These are phyloP conservation scores for Pomatorhinus ruficollis DNA, from an alignment of 2,113 vertebrate genomes.

Conservation along the genomic window DNA sequence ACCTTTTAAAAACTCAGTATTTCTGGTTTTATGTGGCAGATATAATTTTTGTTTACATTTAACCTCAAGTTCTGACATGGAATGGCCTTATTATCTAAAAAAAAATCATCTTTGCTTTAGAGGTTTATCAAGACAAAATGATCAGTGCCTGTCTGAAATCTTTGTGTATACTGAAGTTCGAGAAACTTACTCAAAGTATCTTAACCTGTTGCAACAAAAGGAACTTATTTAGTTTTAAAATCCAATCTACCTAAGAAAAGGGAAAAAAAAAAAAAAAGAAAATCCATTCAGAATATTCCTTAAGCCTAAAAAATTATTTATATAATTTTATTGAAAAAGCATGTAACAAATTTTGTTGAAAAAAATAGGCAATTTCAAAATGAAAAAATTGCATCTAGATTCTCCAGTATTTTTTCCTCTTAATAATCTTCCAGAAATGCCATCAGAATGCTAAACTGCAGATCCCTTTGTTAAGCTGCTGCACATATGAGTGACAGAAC, in stretches of 20 bases:
- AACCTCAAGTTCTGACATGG: not conserved
- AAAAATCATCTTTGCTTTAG: not conserved
- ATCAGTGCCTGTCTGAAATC: not conserved
- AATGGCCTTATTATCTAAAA: not conserved
- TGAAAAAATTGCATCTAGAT: not conserved
- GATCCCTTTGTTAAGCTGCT: not conserved
- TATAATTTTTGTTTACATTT: not conserved
- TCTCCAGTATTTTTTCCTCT: not conserved
- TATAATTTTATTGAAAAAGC: not conserved
- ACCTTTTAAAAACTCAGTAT: not conserved
- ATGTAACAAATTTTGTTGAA: not conserved
- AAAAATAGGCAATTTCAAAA: not conserved
- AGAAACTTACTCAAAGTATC: not conserved
- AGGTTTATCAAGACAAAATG: not conserved
- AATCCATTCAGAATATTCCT: not conserved
- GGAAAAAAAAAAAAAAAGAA: not conserved
- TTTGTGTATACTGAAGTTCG: not conserved
- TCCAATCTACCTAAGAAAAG: fast-evolving
- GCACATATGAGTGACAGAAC: not conserved
- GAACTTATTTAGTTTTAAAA: not conserved
- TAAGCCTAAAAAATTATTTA: not conserved
- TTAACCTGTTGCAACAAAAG: not conserved
- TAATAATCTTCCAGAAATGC: not conserved
- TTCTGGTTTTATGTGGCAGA: not conserved
- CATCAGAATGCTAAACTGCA: not conserved